Base-by-base conservation (phyloP, 1,140 invertebrate species). In the Idris sp. region DNA sequence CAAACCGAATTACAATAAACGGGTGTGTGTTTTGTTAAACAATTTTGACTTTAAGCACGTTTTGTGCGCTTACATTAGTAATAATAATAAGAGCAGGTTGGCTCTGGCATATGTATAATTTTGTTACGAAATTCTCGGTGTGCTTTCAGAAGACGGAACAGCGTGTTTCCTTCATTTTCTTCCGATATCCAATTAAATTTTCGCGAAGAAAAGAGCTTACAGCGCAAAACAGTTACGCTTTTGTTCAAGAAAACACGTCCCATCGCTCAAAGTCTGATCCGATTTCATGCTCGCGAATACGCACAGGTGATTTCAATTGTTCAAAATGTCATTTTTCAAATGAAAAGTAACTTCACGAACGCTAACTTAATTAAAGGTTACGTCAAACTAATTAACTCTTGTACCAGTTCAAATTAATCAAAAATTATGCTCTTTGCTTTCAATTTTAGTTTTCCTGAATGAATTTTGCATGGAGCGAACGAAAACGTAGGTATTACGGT, bases 201-300 rank as follows among this genome's bases (percentile, higher is more conserved):
- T 33, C 8, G n/a, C n/a, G 30, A 33, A 46, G 28, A 49, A 48
- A 74, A 67, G 61, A 33, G 54, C 56, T 67, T 43, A 56, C 31
- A 61, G 62, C 56, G 61, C 71, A 74, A 62, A 54, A 62, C 49
- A 41, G 69, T 54, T 65, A 53, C 59, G 41, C 59, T 74, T 74
- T 67, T 46, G 25, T 54, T 54, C 61, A 67, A 74, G 61, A 61
- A 74, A 67, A 61, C 54, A 61, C 61, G 44, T 59, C 35, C 35
- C 54, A 22, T 18, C 51, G 59, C 31, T 49, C 58, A 64, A 65
- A 59, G 44, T 59, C 61, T 74, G 69, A 74, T 74, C 69, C 61
- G 69, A 74, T 74, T 74, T 74, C 61, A 15, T 53, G 56, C 67
- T 59, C 26, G 46, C 54, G 46, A 74, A 65, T 74, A 65, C 69